Evolutionary conservation across 2,113 vertebrate genomes (phyloP).

Genomic region (Sapayoa aenigma): DNA sequence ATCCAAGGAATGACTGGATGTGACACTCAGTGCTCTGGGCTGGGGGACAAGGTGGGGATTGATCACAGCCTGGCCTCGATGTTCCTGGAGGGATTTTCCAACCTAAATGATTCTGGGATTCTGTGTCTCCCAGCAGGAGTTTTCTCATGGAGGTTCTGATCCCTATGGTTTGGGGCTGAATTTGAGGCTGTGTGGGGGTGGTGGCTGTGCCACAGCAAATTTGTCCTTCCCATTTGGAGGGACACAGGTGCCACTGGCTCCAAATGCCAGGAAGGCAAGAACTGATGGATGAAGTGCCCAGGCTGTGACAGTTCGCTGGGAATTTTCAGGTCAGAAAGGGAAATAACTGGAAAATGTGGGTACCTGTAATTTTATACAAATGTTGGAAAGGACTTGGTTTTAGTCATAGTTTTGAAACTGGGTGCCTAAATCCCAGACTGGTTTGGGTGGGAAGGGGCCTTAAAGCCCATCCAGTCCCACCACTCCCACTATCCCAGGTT

Average conservation of each 20-base stretch:
- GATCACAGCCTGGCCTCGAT: background rate
- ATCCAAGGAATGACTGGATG: background rate
- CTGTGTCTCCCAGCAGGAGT: background rate
- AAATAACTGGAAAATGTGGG: background rate
- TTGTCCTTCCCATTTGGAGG: background rate
- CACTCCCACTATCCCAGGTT: fast-evolving
- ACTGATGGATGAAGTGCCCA: background rate
- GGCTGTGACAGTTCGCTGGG: fast-evolving
- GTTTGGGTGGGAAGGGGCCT: background rate
- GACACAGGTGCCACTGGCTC: background rate
- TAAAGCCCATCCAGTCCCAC: background rate
- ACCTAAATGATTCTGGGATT: background rate
- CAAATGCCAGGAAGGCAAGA: background rate
- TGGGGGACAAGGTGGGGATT: background rate
- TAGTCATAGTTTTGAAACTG: background rate
- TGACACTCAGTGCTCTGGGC: background rate
- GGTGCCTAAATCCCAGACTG: background rate
- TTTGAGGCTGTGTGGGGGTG: fast-evolving
- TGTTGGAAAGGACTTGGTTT: background rate
- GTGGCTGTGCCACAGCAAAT: background rate
- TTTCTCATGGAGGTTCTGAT: fast-evolving
- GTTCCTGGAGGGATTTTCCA: background rate
- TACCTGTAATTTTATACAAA: background rate
- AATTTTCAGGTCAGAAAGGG: background rate
- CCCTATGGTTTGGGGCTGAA: fast-evolving